Conservation (phyloP, 1,140 invertebrate genomes). For the Penaeus chinensis region DNA sequence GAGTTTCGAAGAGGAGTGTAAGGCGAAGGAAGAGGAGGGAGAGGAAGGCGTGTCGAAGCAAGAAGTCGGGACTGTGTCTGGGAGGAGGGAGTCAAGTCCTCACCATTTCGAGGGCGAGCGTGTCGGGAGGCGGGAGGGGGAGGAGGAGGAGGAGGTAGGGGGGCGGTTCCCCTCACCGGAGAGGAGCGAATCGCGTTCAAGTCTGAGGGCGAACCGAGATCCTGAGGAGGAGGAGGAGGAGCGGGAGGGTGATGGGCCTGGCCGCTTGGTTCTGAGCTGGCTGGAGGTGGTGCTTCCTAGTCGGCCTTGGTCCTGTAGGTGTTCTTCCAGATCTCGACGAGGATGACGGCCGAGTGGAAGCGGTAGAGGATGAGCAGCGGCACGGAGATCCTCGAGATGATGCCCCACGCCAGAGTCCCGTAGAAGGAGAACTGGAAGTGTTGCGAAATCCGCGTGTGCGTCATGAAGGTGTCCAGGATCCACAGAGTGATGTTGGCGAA, state of each 20-base stretch:
- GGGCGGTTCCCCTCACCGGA: too few species aligned
- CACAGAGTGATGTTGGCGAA: constrained; percentile 78
- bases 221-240: background rate
- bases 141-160: too few species aligned
- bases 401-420: constrained; percentile 77
- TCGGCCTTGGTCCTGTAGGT: constrained; percentile 70
- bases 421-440: constrained; percentile 75
- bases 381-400: constrained; percentile 75
- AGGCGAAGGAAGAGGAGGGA: background rate
- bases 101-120: too few species aligned
- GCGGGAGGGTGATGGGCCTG: background rate
- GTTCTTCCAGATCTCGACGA: constrained; percentile 79
- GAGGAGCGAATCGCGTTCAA: too few species aligned
- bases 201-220: too few species aligned
- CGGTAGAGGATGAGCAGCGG: constrained; percentile 78
- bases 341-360: constrained; percentile 78
- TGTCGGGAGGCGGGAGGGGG: too few species aligned
- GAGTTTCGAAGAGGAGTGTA: too few species aligned
- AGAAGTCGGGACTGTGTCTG: background rate
- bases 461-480: constrained; percentile 79
- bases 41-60: background rate
- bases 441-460: constrained; percentile 74
- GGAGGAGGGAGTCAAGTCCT: background rate
- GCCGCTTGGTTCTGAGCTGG: constrained; percentile 44
- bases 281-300: constrained; percentile 62